These are phyloP conservation scores for Erythrolamprus reginae DNA, from an alignment of 2,113 vertebrate genomes.

Conservation along the genomic window DNA sequence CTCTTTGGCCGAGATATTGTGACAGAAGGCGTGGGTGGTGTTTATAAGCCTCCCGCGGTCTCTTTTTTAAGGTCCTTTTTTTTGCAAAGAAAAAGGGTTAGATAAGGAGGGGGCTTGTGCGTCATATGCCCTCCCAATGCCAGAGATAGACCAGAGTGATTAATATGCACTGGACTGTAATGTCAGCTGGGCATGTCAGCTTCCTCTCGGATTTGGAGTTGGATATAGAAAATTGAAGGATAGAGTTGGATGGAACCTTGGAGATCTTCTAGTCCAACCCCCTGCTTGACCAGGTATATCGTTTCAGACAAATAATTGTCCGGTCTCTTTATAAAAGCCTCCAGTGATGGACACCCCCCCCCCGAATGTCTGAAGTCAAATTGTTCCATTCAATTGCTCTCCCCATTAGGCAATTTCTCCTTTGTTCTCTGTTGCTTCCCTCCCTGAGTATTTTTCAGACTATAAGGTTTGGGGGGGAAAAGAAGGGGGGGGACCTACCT, in stretches of 20 bases:
- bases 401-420: too few species aligned
- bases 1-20: neutral
- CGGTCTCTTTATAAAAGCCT: too few species aligned
- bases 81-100: neutral
- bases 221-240: too few species aligned
- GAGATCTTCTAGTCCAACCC: neutral
- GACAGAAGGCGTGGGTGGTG: neutral
- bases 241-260: neutral
- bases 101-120: neutral
- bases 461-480: too few species aligned
- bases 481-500: too few species aligned
- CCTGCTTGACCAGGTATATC: too few species aligned
- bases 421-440: too few species aligned
- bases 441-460: too few species aligned
- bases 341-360: too few species aligned
- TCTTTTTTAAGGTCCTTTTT: neutral
- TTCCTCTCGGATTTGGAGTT: neutral
- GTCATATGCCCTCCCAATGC: neutral
- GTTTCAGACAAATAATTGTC: too few species aligned
- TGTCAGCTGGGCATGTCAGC: neutral
- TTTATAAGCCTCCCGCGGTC: neutral
- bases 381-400: too few species aligned
- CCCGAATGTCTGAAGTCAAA: too few species aligned
- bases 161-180: neutral
- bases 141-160: neutral